Evolutionary conservation across 2,113 vertebrate genomes (phyloP), one percentile per base, ranked within the genome.

Genomic region (Chunga burmeisteri): DNA sequence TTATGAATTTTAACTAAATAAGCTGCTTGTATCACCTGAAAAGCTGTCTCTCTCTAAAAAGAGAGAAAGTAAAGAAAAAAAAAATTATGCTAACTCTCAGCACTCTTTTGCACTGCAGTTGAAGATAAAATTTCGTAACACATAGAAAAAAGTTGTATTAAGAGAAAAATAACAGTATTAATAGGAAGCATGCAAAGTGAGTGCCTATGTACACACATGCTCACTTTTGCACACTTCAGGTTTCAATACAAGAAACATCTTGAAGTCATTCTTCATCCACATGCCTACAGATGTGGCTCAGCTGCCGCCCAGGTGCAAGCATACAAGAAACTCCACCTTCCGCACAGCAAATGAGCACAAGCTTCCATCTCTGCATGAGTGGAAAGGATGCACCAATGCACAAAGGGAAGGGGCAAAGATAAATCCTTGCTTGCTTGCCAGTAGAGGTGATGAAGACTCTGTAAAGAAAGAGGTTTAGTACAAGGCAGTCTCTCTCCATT

Each of bases 251-350:
- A 65, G 9, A 8, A 84, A 66, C 47, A 38, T 79, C 80, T 72
- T 90, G 47, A 91, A 96, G 21, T n/a, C 34, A 71, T 83, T 91
- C 56, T 84, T 85, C 50, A 89, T 40, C 17, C 49, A 68, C 44
- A 29, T 26, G 73, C 75, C 74, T 66, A 65, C 88, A 92, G 88
- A 82, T 81, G 93, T 10, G 49, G 34, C 49, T 79, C 91, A 91
- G 83, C 91, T 94, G 91, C 83, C 81, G 56, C 47, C 68, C 88
- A 93, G 95, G 92, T 96, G 80, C 75, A 81, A 47, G 42, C 0
- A 50, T 20, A 42, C 19, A 71, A 86, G 56, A 93, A 81, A 42
- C 40, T 78, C 22, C 16, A 11, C 6, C 15, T 92, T 19, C 56
- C 75, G 34, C 34, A 63, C 88, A 91, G 72, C 50, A 68, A 78